Conservation (phyloP, 2,113 vertebrate genomes). For the Orycteropus afer region DNA sequence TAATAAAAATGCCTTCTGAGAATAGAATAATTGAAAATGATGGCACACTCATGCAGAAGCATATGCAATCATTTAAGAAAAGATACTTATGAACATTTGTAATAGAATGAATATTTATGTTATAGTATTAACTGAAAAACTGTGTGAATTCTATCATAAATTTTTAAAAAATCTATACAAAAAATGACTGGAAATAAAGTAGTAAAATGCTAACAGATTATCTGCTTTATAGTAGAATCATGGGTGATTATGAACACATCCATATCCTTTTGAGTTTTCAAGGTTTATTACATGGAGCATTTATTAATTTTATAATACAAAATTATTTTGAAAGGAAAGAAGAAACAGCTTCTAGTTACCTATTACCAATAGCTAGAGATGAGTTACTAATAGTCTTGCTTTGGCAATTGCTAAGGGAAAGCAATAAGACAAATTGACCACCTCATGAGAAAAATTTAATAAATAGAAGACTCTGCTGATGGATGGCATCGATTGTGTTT, state of each 20-base stretch:
- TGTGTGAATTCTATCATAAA: not conserved
- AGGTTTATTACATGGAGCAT: not conserved
- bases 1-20: not conserved
- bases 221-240: not conserved
- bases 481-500: conserved; percentile 69
- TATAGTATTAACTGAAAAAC: not conserved
- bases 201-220: not conserved
- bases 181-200: not conserved
- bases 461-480: conserved; percentile 47
- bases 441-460: conserved; percentile 72
- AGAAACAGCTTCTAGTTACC: not conserved
- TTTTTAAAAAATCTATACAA: not conserved
- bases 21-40: not conserved
- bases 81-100: not conserved
- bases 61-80: not conserved
- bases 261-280: not conserved
- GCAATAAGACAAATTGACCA: conserved; percentile 71
- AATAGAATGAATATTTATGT: not conserved
- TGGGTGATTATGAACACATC: not conserved
- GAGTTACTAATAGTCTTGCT: not conserved
- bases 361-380: not conserved
- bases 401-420: conserved; percentile 38
- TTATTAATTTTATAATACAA: not conserved
- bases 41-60: not conserved
- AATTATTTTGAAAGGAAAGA: not conserved